Evolutionary conservation across 2,113 vertebrate genomes (phyloP).

Genomic region (Pterophyllum scalare): DNA sequence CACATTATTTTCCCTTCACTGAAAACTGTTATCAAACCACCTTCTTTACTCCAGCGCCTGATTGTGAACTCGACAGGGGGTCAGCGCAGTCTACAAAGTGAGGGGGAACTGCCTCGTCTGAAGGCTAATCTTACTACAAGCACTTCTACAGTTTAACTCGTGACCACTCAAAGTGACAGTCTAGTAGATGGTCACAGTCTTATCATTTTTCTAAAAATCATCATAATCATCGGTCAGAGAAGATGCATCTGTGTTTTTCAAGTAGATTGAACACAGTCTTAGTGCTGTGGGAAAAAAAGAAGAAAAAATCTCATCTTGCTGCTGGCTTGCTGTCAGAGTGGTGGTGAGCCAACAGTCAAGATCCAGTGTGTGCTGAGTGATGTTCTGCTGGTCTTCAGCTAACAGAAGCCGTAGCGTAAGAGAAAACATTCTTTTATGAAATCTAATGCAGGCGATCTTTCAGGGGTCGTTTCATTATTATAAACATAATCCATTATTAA

Average conservation of each 20-base stretch:
- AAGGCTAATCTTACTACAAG: conserved; percentile 16
- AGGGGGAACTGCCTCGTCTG: background rate
- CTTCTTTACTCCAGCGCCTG: background rate
- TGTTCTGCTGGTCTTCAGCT: conserved; percentile 39
- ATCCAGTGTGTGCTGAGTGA: conserved; percentile 75
- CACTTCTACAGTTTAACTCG: conserved; percentile 16
- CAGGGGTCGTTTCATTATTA: conserved; percentile 34
- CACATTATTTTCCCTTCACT: conserved; percentile 25
- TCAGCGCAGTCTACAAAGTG: background rate
- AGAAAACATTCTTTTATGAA: conserved; percentile 61
- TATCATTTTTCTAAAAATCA: background rate
- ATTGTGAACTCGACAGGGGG: background rate
- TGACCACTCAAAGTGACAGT: conserved; percentile 21
- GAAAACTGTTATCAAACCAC: conserved; percentile 13
- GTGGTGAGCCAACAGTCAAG: conserved; percentile 42
- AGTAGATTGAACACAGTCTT: conserved; percentile 67
- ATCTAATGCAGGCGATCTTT: conserved; percentile 45
- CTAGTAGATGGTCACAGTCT: conserved; percentile 35
- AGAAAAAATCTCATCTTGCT: conserved; percentile 11
- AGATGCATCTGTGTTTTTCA: conserved; percentile 63
- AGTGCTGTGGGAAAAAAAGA: conserved; percentile 45
- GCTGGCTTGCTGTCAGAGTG: conserved; percentile 45
- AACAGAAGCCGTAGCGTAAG: conserved; percentile 39
- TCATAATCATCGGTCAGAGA: conserved; percentile 35
- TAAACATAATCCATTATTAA: conserved; percentile 46